These are phyloP conservation scores for Acrobasis consociella DNA, from an alignment of 2,888 invertebrate species.

Conservation along the genomic window DNA sequence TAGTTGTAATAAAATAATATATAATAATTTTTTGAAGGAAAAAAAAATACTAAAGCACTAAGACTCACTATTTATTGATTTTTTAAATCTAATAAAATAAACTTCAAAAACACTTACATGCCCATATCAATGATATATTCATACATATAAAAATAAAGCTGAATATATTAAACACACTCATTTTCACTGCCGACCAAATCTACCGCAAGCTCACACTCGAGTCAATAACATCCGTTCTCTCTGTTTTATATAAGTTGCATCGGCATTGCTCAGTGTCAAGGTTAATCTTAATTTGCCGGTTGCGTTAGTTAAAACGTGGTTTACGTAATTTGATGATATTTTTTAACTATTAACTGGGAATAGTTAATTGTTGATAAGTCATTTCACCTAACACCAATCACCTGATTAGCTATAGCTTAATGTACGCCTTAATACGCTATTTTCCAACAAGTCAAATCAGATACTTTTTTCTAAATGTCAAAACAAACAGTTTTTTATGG, in stretches of 20 bases:
- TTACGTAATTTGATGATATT: not conserved
- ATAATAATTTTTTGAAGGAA: no score
- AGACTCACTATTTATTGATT: not conserved
- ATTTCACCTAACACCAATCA: no score
- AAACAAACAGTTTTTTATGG: no score
- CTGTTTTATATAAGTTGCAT: conserved; percentile 45
- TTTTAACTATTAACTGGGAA: not conserved
- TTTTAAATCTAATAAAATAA: not conserved
- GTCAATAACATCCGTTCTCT: conserved; percentile 33
- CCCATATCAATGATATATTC: conserved; percentile 42
- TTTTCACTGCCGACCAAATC: conserved; percentile 38
- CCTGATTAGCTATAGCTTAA: no score
- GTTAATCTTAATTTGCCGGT: conserved; percentile 26
- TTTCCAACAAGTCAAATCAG: no score
- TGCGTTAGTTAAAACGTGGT: conserved; percentile 4
- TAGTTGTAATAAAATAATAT: no score
- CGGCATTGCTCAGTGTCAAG: conserved; percentile 39
- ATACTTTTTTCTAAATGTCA: no score
- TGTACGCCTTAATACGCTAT: no score
- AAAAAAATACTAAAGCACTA: not conserved
- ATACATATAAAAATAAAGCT: conserved; percentile 39
- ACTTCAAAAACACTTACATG: conserved; percentile 44
- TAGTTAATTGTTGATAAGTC: no score
- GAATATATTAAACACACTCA: conserved; percentile 39
- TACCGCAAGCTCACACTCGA: conserved; percentile 43